Evolutionary conservation across 2,888 invertebrate genomes (phyloP), one percentile per base, ranked within the genome.

Genomic region (Cepaea hortensis): DNA sequence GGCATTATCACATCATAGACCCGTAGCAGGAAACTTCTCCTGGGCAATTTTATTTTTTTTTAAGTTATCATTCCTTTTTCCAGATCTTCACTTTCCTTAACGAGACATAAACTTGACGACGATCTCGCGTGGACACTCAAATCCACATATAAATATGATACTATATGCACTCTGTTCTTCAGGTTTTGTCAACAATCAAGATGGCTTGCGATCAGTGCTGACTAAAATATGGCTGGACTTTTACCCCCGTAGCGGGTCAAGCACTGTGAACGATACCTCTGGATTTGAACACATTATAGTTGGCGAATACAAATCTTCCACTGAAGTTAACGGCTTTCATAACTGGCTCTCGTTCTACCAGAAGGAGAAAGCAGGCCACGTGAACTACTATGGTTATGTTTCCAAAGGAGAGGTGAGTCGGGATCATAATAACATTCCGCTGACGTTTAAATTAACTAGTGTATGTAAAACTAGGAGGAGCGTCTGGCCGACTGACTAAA

Each of bases 281-380:
- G 98, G 98, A 1, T 98, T 98, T 93, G 98, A 98, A 94, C 98
- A 98, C 93, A 96, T 98, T 48, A 98, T 98, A 94, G 96, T 98
- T 3, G 97, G 97, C 0, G 98, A 98, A 95, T 95, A 97, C 0
- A 97, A 97, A 94, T 68, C 73, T n/a, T 50, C 65, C 6, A 96
- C 90, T 96, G 96, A 76, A 46, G 96, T 98, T 50, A 96, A 95
- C 93, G 98, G 98, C 13, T 95, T 98, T 89, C 98, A 98, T 94
- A 98, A 97, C 94, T 98, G 98, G 98, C 95, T 98, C 62, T 97
- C 97, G 94, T 97, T 97, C 92, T 96, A 96, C 86, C 96, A 96
- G 87, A 96, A 97, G 94, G 98, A 98, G 95, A 90, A 91, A 83
- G 89, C 89, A 15, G 91, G 90, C 0, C 85, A 88, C 5, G 77